Conservation (phyloP, 2,113 vertebrate species). For the Rynchops niger region DNA sequence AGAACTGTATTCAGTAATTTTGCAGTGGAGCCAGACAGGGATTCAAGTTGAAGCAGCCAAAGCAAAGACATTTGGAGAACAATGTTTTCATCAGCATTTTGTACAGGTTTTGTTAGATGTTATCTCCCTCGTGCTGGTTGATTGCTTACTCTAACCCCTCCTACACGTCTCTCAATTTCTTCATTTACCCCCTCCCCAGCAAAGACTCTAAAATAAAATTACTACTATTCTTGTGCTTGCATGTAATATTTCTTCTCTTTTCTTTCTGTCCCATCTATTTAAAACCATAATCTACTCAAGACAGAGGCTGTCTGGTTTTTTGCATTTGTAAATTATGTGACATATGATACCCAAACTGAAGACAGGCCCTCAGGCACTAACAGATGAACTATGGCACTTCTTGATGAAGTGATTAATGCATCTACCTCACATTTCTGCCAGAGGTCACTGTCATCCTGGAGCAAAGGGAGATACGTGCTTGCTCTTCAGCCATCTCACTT, state of each 20-base stretch:
- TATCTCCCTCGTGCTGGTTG: background rate
- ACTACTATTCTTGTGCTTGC: background rate
- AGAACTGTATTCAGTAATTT: background rate
- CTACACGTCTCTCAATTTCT: background rate
- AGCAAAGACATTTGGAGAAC: background rate
- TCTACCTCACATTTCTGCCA: slow-evolving; percentile 22
- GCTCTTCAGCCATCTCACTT: background rate
- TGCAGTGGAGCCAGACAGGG: background rate
- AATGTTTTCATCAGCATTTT: slow-evolving; percentile 24
- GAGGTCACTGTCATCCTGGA: slow-evolving; percentile 38
- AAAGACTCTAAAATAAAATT: background rate
- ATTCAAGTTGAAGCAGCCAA: background rate
- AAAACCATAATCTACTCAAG: slow-evolving; percentile 18
- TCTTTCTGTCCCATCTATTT: background rate
- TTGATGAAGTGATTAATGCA: slow-evolving; percentile 23
- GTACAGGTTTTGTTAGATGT: slow-evolving; percentile 1
- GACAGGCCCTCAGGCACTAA: background rate
- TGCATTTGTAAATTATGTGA: slow-evolving; percentile 25
- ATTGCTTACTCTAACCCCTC: background rate
- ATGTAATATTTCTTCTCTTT: background rate
- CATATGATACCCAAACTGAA: background rate
- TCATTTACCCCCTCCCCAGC: background rate
- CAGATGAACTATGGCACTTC: slow-evolving; percentile 39
- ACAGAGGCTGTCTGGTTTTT: background rate
- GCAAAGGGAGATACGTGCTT: background rate